phyloP scores from a whole-genome alignment of 2,888 invertebrate genomes.

The Folsomia manolachei region DNA sequence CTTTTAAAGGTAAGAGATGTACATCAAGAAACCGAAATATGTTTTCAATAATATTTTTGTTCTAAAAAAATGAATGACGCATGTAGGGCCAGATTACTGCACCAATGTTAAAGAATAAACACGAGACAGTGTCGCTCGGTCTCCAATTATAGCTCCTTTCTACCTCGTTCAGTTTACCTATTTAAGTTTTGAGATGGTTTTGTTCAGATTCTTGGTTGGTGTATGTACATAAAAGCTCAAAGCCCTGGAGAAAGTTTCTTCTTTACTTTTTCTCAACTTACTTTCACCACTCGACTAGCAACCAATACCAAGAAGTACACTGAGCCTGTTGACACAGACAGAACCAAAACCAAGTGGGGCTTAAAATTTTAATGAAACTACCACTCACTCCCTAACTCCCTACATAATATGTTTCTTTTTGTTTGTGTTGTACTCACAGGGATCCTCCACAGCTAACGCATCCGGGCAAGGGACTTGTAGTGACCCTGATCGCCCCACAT shows the following conservation, averaged over 20 bases:
- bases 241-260: not conserved
- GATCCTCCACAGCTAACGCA: not conserved
- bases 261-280: constrained; percentile 7
- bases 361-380: constrained; percentile 24
- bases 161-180: too few species aligned
- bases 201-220: too few species aligned
- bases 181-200: too few species aligned
- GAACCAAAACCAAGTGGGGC: constrained; percentile 15
- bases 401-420: too few species aligned
- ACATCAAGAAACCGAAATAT: too few species aligned
- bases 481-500: not conserved
- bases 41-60: too few species aligned
- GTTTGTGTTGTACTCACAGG: constrained; percentile 2
- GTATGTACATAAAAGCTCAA: constrained; percentile 10
- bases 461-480: not conserved
- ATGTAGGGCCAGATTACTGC: not conserved
- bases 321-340: constrained; percentile 13
- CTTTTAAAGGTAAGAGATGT: too few species aligned
- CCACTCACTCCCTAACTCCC: not conserved
- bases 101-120: too few species aligned
- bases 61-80: not conserved
- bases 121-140: too few species aligned
- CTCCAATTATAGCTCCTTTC: too few species aligned
- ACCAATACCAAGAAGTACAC: not conserved
- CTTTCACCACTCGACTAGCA: not conserved